Evolutionary conservation across 92 coral and sea anemone genomes (phyloP).

Genomic region (Bergia puertoricense): DNA sequence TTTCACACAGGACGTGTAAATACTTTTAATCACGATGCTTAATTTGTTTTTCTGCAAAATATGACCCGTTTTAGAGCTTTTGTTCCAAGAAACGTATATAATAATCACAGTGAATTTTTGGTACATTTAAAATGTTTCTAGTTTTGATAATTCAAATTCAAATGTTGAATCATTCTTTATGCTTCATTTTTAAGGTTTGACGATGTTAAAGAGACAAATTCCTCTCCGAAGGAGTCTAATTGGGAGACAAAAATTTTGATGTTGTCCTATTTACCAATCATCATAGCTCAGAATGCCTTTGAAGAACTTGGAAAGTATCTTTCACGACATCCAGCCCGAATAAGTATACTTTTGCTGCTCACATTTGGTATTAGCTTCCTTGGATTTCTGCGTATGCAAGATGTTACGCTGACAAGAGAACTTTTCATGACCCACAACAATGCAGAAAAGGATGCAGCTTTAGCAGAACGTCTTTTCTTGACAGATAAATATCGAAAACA

Average conservation of each 20-base stretch:
- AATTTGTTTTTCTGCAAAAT: too few species aligned
- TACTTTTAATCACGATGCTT: too few species aligned
- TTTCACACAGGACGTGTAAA: too few species aligned
- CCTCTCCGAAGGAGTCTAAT: neutral
- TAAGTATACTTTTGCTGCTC: neutral
- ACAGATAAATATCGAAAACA: neutral
- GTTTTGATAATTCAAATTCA: too few species aligned
- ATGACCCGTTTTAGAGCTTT: too few species aligned
- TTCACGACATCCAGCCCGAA: slow-evolving; percentile 7
- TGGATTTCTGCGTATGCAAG: slow-evolving; percentile 1
- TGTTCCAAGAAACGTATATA: too few species aligned
- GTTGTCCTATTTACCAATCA: neutral
- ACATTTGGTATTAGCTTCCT: neutral
- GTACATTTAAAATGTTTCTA: too few species aligned
- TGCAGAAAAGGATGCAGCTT: neutral
- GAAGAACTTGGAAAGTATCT: slow-evolving; percentile 8
- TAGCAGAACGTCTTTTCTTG: neutral
- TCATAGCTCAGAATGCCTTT: neutral
- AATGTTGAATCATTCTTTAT: too few species aligned
- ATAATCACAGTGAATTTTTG: too few species aligned
- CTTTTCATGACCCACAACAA: neutral
- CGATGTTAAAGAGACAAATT: neutral
- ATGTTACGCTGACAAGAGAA: neutral
- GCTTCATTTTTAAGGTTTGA: neutral
- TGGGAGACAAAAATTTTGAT: neutral